These are phyloP conservation scores for Rhorus exstirpatorius DNA, from an alignment of 2,888 invertebrate genomes.

Conservation along the genomic window DNA sequence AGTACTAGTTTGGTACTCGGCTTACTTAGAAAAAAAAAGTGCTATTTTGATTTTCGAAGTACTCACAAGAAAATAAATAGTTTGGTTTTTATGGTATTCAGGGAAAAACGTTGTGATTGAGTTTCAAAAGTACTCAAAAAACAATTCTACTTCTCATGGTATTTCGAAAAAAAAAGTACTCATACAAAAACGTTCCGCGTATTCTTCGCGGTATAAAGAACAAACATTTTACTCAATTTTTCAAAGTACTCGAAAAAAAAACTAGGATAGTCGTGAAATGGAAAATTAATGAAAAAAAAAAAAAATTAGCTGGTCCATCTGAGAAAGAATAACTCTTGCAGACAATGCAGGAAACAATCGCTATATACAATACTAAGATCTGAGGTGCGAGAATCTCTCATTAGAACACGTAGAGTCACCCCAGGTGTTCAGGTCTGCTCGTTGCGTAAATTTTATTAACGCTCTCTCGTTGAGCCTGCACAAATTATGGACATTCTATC, in stretches of 20 bases:
- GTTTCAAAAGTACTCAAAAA: too few species aligned
- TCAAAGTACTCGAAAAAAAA: background rate
- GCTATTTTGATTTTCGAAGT: too few species aligned
- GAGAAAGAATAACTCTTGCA: slow-evolving; percentile 1
- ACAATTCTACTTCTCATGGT: too few species aligned
- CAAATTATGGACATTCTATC: slow-evolving; percentile 17
- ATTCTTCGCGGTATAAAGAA: background rate
- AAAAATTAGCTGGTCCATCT: background rate
- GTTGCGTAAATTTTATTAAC: slow-evolving; percentile 65
- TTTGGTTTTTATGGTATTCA: too few species aligned
- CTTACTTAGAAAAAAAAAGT: too few species aligned
- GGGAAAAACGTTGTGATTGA: too few species aligned
- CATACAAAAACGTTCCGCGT: too few species aligned
- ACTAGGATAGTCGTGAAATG: too few species aligned
- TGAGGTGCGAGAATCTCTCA: slow-evolving; percentile 59
- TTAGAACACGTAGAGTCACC: slow-evolving; percentile 63
- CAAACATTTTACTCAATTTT: background rate
- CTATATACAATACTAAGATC: slow-evolving; percentile 2
- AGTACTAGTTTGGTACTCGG: too few species aligned
- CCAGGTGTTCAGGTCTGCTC: slow-evolving; percentile 45
- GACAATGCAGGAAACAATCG: slow-evolving; percentile 16
- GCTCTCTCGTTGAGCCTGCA: slow-evolving; percentile 26
- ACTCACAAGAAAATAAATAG: too few species aligned
- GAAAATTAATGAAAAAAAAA: too few species aligned
- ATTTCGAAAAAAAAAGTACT: too few species aligned